These are phyloP conservation scores for Poecilia gillii DNA, from an alignment of 2,797 vertebrate species.

Conservation along the genomic window DNA sequence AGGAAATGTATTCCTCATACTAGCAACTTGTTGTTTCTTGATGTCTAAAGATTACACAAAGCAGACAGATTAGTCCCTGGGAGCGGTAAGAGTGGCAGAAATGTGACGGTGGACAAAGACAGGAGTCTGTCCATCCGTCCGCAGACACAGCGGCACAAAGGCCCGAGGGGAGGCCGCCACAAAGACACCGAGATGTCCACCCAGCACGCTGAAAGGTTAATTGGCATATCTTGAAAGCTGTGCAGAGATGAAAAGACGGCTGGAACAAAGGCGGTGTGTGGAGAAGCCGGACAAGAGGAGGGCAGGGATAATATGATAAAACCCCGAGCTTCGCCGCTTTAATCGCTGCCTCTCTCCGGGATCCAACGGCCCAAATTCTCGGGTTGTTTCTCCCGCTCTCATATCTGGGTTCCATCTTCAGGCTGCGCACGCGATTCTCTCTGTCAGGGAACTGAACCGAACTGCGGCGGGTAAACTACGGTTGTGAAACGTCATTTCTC, in stretches of 20 bases:
- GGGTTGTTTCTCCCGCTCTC: conserved; percentile 46
- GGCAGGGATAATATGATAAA: conserved; percentile 78
- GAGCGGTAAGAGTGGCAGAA: conserved; percentile 67
- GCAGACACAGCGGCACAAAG: conserved; percentile 76
- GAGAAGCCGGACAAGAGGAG: conserved; percentile 73
- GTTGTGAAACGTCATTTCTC: conserved; percentile 16
- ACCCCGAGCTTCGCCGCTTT: conserved; percentile 66
- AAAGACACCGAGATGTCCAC: conserved; percentile 81
- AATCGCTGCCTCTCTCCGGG: conserved; percentile 63
- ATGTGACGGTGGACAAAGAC: conserved; percentile 71
- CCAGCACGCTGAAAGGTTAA: conserved; percentile 82
- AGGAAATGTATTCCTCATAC: neutral
- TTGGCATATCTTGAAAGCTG: conserved; percentile 83
- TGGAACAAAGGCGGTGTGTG: conserved; percentile 77
- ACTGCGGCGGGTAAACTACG: conserved; percentile 15
- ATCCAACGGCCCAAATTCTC: conserved; percentile 46
- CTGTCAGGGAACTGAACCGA: conserved; percentile 3
- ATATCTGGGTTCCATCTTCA: conserved; percentile 12
- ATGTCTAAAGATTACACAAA: conserved; percentile 19
- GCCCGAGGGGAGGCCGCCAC: conserved; percentile 73
- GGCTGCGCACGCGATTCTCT: conserved; percentile 18
- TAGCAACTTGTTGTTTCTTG: neutral
- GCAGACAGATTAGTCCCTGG: conserved; percentile 60
- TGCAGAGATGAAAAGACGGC: conserved; percentile 77
- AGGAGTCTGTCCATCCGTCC: conserved; percentile 71